A percentile compares a stretch with the other conserved stretches of the same genome.
Conservation (phyloP, 2,888 invertebrate genomes). For the Dryocosmus kuriphilus region DNA sequence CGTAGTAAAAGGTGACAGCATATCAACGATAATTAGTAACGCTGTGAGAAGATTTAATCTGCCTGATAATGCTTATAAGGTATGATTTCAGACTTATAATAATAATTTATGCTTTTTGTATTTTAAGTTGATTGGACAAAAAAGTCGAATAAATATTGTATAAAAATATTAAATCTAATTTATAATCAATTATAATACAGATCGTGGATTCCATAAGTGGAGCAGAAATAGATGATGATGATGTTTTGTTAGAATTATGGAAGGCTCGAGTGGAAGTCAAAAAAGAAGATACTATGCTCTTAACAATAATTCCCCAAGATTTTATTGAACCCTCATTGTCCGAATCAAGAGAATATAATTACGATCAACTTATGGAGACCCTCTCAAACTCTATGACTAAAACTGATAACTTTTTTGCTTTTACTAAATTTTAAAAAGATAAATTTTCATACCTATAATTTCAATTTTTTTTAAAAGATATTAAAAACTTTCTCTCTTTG, state of each 20-base stretch:
- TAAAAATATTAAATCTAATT: slow-evolving; percentile 8
- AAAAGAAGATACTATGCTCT: slow-evolving; percentile 37
- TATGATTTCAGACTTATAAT: background rate
- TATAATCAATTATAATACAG: slow-evolving; percentile 1
- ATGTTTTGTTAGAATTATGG: slow-evolving; percentile 38
- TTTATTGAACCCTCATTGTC: background rate
- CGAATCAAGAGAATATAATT: slow-evolving; percentile 1
- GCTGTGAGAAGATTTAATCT: background rate
- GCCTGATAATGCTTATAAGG: background rate
- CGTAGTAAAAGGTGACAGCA: background rate
- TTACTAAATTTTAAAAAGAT: background rate
- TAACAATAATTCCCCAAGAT: slow-evolving; percentile 15
- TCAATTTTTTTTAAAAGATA: too few relatives aligned
- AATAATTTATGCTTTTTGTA: background rate
- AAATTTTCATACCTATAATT: too few relatives aligned
- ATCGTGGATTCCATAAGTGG: background rate
- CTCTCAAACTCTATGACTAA: background rate
- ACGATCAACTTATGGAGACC: background rate
- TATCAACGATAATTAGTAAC: background rate
- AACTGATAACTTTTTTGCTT: background rate
- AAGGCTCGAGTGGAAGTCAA: slow-evolving; percentile 7
- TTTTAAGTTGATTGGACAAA: background rate
- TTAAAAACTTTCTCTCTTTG: too few relatives aligned
- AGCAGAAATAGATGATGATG: slow-evolving; percentile 43
- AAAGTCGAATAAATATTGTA: background rate